Percentiles rank a stretch among this genome's conserved stretches.
Evolutionary conservation across 2,888 invertebrate species (phyloP).

Genomic region (Meta bourneti): DNA sequence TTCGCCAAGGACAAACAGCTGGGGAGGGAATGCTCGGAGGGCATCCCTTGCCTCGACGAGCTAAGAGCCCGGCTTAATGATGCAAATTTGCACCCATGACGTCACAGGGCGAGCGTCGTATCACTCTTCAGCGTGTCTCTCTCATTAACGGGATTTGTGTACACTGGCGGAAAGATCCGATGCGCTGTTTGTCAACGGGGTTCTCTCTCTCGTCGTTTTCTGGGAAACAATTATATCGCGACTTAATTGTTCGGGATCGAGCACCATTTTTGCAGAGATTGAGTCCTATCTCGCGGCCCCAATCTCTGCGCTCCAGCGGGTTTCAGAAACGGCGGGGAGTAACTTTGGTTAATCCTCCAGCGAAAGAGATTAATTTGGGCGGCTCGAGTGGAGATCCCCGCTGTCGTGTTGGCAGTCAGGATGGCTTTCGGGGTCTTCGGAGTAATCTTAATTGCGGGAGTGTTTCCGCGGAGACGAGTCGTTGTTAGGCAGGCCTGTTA

Average conservation of each 20-base stretch:
- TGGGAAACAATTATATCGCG: neutral
- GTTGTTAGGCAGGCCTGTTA: no score
- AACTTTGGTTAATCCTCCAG: no score
- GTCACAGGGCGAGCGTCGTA: neutral
- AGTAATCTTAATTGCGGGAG: no score
- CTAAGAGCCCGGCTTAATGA: slow-evolving; percentile 15
- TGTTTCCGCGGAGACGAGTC: no score
- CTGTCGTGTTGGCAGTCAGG: no score
- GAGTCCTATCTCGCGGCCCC: no score
- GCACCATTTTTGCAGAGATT: neutral
- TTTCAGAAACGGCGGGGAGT: no score
- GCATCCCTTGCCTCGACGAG: neutral
- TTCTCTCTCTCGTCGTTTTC: no score
- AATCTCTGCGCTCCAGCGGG: no score
- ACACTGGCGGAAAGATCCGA: neutral
- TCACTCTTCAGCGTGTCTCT: neutral
- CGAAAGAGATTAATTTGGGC: no score
- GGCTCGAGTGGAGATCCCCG: no score
- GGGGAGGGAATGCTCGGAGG: neutral
- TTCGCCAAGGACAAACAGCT: neutral
- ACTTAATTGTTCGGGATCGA: neutral
- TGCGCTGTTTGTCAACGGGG: neutral
- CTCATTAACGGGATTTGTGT: neutral
- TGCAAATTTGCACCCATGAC: neutral
- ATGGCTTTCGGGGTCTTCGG: no score